phyloP scores from a whole-genome alignment of 2,888 invertebrate species.

The Phlogophora meticulosa region DNA sequence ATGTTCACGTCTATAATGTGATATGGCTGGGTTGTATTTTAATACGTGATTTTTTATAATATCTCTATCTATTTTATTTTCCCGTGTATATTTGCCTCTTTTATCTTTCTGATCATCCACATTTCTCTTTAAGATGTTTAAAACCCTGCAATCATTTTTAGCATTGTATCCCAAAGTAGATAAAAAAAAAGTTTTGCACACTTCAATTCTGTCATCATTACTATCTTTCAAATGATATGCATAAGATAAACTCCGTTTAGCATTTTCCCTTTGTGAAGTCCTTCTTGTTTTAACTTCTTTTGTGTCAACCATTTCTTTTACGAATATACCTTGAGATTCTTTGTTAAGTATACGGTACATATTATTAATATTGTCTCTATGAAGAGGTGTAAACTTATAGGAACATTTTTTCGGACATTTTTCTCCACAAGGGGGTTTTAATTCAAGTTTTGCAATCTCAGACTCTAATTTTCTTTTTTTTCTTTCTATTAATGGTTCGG shows the following conservation, averaged over 20 bases:
- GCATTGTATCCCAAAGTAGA: constrained; percentile 26
- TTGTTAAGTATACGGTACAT: constrained; percentile 16
- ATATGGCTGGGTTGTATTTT: constrained; percentile 34
- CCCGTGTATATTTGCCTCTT: constrained; percentile 28
- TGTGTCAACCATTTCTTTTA: constrained; percentile 26
- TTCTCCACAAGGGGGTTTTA: constrained; percentile 12
- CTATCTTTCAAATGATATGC: constrained; percentile 6
- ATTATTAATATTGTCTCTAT: constrained; percentile 15
- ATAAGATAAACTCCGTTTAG: constrained; percentile 1
- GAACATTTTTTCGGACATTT: constrained; percentile 12
- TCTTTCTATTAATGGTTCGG: constrained; percentile 18
- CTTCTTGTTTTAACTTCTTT: constrained; percentile 31
- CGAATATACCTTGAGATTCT: too few species aligned
- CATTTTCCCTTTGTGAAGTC: constrained; percentile 8
- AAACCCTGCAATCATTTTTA: constrained; percentile 26
- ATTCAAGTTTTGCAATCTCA: constrained; percentile 14
- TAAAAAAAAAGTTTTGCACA: constrained; percentile 26
- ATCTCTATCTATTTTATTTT: constrained; percentile 26
- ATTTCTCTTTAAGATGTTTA: constrained; percentile 20
- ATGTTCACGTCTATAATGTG: constrained; percentile 36
- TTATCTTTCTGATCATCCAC: constrained; percentile 20
- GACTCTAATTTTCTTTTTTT: constrained; percentile 11
- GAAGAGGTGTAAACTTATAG: constrained; percentile 6
- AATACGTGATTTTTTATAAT: constrained; percentile 26
- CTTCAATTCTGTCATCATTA: constrained; percentile 17